Percentiles rank a stretch among this genome's conserved stretches.
Conservation (phyloP, 2,797 vertebrate species). For the Kryptopterus vitreolus region DNA sequence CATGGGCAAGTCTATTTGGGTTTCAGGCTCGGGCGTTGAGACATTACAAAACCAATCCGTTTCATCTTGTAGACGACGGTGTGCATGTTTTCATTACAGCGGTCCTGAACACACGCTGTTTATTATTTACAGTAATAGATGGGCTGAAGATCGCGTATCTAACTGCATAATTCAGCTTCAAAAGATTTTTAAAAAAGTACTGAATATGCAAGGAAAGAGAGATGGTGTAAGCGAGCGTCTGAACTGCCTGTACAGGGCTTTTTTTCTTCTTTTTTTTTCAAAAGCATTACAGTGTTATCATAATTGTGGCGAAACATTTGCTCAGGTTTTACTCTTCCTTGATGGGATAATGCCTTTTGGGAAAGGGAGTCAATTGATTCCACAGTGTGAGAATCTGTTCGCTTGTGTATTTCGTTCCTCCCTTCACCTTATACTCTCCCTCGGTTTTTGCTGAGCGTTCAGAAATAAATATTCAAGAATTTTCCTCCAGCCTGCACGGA, state of each 20-base stretch:
- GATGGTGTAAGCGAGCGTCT: neutral
- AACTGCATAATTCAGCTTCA: conserved; percentile 9
- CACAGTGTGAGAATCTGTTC: conserved; percentile 37
- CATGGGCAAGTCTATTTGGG: conserved; percentile 39
- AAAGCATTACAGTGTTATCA: neutral
- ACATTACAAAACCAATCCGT: conserved; percentile 35
- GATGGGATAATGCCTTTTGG: conserved; percentile 14
- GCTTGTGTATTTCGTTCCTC: conserved; percentile 33
- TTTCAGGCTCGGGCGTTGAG: conserved; percentile 34
- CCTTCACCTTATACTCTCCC: conserved; percentile 29
- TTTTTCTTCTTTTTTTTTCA: neutral
- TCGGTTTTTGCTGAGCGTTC: conserved; percentile 36
- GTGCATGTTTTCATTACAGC: conserved; percentile 45
- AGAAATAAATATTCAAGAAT: conserved; percentile 45
- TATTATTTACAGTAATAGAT: conserved; percentile 29
- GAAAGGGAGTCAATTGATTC: conserved; percentile 36
- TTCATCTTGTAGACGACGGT: conserved; percentile 32
- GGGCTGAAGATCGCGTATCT: conserved; percentile 10
- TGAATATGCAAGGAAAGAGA: conserved; percentile 27
- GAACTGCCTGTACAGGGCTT: neutral
- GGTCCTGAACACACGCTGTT: conserved; percentile 21
- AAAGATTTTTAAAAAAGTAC: conserved; percentile 24
- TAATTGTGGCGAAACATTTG: conserved; percentile 14
- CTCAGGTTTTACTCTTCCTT: conserved; percentile 9
- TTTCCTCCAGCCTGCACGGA: conserved; percentile 41